Evolutionary conservation across 2,797 vertebrate species (phyloP).

Genomic region (Ptychobarbus kaznakovi): DNA sequence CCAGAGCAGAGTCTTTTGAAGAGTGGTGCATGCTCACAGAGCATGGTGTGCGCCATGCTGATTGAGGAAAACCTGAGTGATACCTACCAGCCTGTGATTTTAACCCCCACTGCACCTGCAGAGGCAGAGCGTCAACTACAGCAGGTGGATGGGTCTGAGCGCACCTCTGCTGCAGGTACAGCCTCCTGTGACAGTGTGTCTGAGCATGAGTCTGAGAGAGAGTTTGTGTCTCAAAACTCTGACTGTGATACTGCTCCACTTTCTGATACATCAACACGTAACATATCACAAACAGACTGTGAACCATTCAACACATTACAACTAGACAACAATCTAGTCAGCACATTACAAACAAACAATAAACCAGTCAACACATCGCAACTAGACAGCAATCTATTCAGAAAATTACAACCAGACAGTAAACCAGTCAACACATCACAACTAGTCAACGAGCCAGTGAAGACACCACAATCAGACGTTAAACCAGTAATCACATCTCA

Average conservation of each 20-base stretch:
- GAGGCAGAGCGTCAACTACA: constrained; percentile 14
- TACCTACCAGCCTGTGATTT: constrained; percentile 35
- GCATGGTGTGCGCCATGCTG: constrained; percentile 63
- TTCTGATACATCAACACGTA: constrained; percentile 36
- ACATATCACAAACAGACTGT: neutral
- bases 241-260: constrained; percentile 43
- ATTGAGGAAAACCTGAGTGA: constrained; percentile 66
- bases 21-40: constrained; percentile 64
- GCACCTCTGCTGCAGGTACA: constrained; percentile 56
- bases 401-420: neutral
- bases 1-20: constrained; percentile 47
- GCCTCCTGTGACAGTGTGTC: constrained; percentile 23
- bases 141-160: constrained; percentile 12
- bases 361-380: neutral
- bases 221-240: constrained; percentile 37
- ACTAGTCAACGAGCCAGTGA: neutral
- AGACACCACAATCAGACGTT: neutral
- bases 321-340: neutral
- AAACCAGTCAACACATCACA: neutral
- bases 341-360: neutral
- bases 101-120: constrained; percentile 41
- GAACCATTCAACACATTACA: neutral
- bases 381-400: neutral
- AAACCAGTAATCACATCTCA: neutral
- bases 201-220: constrained; percentile 53